Base-by-base conservation (phyloP, 1,140 invertebrate genomes). In the Lethocerus indicus region DNA sequence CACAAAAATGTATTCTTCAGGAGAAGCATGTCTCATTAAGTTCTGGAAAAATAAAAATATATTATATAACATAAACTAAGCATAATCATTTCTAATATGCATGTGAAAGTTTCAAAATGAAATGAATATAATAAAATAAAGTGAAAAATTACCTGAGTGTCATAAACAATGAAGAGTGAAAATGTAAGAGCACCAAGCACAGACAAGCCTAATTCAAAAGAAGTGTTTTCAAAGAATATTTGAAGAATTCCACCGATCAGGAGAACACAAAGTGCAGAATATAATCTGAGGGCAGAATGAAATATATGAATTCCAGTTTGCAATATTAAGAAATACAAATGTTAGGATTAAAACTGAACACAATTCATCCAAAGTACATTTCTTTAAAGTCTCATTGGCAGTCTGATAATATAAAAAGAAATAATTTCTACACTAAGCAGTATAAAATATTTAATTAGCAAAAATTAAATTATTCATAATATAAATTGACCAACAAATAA, bases 1-100 rank as follows among this genome's bases (percentile, higher is more conserved):
- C 1, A 79, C 81, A 27, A 79, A 56, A 52, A 86, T 80, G 58
- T 85, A 85, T 58, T 84, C 81, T 61, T 85, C 81, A 0, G 81
- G 71, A n/a, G 79, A 82, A 32, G 81, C 61, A 49, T 69, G 72
- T 52, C 74, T 66, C 75, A 82, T 78, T 55, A 82, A 67, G 59
- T 78, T 65, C 61, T 80, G 71, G 7, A 67, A 69, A 43, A 45
- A 28, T 35, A 28, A 54, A 47, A 26, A 55, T 32, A 47, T 41
- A 41, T 41, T 21, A n/a, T 5, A 6, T 7, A 39, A 39, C 37
- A 18, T 18, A 39, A 39, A 39, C n/a, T 39, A 16, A 39, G n/a
- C n/a, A n/a, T n/a, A n/a, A n/a, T n/a, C n/a, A n/a, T n/a, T n/a
- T n/a, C n/a, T n/a, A n/a, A n/a, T n/a, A n/a, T n/a, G n/a, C n/a